Percentiles rank a stretch among this genome's conserved stretches.
These are phyloP conservation scores for Drosophila hydei DNA, from an alignment of 1,140 invertebrate species.

Conservation along the genomic window DNA sequence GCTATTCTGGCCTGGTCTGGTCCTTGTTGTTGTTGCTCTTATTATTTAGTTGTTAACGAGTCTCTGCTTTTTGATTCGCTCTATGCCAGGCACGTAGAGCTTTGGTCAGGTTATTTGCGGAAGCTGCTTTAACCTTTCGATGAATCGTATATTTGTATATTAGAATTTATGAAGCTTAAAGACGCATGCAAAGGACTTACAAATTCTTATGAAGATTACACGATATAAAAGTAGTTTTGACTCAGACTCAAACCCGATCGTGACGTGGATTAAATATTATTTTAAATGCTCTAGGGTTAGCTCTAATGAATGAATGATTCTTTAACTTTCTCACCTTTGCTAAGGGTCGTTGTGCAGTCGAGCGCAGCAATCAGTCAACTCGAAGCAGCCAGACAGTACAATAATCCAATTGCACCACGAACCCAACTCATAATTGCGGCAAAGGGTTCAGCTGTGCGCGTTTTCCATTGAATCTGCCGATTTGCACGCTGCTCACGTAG, in stretches of 20 bases:
- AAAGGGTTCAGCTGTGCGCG: slow-evolving; percentile 45
- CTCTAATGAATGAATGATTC: neutral
- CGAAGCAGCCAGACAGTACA: slow-evolving; percentile 4
- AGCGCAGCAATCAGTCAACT: slow-evolving; percentile 23
- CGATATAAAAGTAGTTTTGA: neutral
- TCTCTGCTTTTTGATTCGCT: slow-evolving; percentile 31
- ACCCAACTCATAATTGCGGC: slow-evolving; percentile 32
- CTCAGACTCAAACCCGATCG: neutral
- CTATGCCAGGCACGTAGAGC: slow-evolving; percentile 49
- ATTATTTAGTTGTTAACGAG: slow-evolving; percentile 59
- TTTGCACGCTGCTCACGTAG: slow-evolving; percentile 61
- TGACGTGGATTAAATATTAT: too few relatives aligned
- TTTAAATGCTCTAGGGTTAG: too few relatives aligned
- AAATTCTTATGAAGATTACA: neutral
- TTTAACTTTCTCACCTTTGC: neutral
- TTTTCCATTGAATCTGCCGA: slow-evolving; percentile 1
- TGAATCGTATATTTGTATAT: slow-evolving; percentile 12
- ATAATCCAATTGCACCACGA: slow-evolving; percentile 63
- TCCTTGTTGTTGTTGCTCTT: slow-evolving; percentile 9
- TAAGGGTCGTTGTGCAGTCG: slow-evolving; percentile 8
- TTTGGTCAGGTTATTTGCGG: slow-evolving; percentile 27
- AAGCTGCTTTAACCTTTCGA: slow-evolving; percentile 52
- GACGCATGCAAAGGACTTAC: neutral
- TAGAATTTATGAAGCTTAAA: slow-evolving; percentile 9
- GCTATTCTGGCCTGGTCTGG: neutral